A percentile compares a stretch with the other conserved stretches of the same genome.
phyloP scores from a whole-genome alignment of 92 coral and sea anemone genomes.

The Meandrina meandrites region DNA sequence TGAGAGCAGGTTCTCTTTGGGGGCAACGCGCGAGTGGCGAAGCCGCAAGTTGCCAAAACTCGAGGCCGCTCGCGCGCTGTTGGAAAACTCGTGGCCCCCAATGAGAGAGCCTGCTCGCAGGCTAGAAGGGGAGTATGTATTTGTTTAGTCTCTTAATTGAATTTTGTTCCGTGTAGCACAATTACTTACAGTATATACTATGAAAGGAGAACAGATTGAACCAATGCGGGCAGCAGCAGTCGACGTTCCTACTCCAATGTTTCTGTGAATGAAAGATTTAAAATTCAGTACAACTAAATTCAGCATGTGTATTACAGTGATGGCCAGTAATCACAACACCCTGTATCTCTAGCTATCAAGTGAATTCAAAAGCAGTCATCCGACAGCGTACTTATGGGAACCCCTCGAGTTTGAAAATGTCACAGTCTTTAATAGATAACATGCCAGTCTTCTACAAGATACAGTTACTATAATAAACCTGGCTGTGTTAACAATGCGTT shows the following conservation, averaged over 20 bases:
- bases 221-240: slow-evolving; percentile 66
- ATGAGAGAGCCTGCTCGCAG: no score
- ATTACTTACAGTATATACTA: slow-evolving; percentile 55
- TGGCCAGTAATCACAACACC: background rate
- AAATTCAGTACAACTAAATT: background rate
- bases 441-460: no score
- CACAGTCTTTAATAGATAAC: no score
- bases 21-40: no score
- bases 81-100: no score
- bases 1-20: no score
- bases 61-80: no score
- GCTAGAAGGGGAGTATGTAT: no score
- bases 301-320: background rate
- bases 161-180: background rate
- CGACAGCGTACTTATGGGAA: background rate
- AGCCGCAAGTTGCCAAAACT: no score
- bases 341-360: background rate
- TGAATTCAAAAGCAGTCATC: background rate
- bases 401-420: no score
- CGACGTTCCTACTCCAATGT: slow-evolving; percentile 66
- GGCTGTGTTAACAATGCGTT: no score
- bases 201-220: slow-evolving; percentile 55
- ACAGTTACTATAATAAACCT: no score
- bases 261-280: slow-evolving; percentile 23
- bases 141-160: background rate